Conservation (phyloP, 2,113 vertebrate species). For the Cacatua alba region DNA sequence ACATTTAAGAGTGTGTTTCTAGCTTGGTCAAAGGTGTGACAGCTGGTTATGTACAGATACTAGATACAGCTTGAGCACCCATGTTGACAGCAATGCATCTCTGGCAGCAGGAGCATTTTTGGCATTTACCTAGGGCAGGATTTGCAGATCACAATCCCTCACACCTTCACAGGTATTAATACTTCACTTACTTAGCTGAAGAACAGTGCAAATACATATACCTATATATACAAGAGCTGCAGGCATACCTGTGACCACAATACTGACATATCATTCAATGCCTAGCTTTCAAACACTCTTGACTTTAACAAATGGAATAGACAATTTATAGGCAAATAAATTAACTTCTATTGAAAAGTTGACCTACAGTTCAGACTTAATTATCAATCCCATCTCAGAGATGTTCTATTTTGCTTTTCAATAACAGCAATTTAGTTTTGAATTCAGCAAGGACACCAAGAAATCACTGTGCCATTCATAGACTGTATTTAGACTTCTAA, state of each 20-base stretch:
- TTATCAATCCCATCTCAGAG: conserved; percentile 1
- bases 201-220: background rate
- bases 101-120: background rate
- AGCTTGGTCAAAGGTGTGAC: background rate
- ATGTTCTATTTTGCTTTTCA: conserved; percentile 14
- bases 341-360: background rate
- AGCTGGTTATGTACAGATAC: background rate
- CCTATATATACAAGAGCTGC: background rate
- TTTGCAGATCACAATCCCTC: background rate
- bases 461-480: background rate
- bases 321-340: background rate
- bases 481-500: background rate
- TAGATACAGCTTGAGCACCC: background rate
- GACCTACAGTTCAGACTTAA: conserved; percentile 4
- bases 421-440: background rate
- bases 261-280: background rate
- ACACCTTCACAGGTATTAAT: background rate
- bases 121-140: background rate
- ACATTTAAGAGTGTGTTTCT: background rate
- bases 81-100: background rate
- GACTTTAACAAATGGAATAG: background rate
- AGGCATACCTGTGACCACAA: background rate
- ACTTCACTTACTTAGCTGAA: background rate
- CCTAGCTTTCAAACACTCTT: background rate
- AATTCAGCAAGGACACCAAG: background rate